Base-by-base conservation (phyloP, 2,888 invertebrate species). In the Caenorhabditis auriculariae region DNA sequence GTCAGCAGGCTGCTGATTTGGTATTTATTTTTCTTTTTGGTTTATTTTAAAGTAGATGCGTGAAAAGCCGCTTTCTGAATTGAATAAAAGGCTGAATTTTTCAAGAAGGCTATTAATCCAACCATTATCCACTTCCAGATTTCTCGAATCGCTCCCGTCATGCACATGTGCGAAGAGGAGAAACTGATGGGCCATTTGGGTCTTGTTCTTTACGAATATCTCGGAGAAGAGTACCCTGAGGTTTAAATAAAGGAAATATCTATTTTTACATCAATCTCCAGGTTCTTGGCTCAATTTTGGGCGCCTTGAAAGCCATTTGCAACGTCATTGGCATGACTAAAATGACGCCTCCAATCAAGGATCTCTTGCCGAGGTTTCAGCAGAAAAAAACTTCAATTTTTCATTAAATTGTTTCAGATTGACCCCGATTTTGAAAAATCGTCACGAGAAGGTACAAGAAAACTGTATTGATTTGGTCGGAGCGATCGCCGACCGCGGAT, bases 241-340 rank as follows among this genome's bases (percentile, higher is more conserved):
- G 54, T 52, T 19, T 29, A 3, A 41, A 21, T 41, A 12, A 19
- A 41, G 4, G 28, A 21, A 26, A n/a, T 12, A 46, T 29, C 28
- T 35, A n/a, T n/a, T n/a, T n/a, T n/a, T n/a, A n/a, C n/a, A n/a
- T n/a, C n/a, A n/a, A n/a, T 7, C 44, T 27, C 21, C 96, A 98
- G 85, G 98, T 98, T 9, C 85, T 98, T 71, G 98, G 98, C 37
- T 94, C 94, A 43, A 98, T 98, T 82, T 87, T 99, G 48, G 98
- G 96, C 1, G 98, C 96, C 0, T 85, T 98, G n/a, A 98, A 98
- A 84, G 93, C 93, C 0, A 99, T 98, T 74, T 96, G 98, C 4
- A 98, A 96, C 83, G 98, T 99, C 4, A 98, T 99, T 80, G 98
- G 98, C 75, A 98, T 98, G 98, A 95, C 95, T 0, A 96, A 98